phyloP scores from a whole-genome alignment of 1,140 invertebrate genomes.

The Drosophila elegans region DNA sequence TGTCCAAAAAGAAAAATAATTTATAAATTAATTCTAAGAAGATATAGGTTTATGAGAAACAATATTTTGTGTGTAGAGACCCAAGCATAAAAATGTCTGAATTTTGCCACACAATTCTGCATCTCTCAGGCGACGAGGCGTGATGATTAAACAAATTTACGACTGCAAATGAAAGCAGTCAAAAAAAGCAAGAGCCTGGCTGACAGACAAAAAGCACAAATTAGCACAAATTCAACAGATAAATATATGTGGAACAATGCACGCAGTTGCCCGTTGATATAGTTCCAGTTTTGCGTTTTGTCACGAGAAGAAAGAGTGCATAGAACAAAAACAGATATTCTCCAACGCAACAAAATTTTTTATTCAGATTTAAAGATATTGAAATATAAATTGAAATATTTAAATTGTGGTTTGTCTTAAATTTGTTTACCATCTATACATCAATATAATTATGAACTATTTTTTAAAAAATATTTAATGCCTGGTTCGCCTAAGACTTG shows the following conservation, averaged over 20 bases:
- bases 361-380: too few relatives aligned
- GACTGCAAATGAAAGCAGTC: constrained; percentile 6
- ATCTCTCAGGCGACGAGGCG: background rate
- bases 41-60: background rate
- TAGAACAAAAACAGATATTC: background rate
- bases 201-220: background rate
- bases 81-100: constrained; percentile 22
- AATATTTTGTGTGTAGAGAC: constrained; percentile 11
- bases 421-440: too few relatives aligned
- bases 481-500: too few relatives aligned
- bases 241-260: constrained; percentile 22
- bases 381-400: too few relatives aligned
- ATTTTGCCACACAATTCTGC: constrained; percentile 25
- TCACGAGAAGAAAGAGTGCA: background rate
- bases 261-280: background rate
- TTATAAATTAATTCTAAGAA: background rate
- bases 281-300: constrained; percentile 16
- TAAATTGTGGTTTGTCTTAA: too few relatives aligned
- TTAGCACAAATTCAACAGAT: constrained; percentile 11
- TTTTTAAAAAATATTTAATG: too few relatives aligned
- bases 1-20: background rate
- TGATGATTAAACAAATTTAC: constrained; percentile 43
- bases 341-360: background rate
- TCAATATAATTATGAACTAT: too few relatives aligned
- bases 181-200: background rate